Evolutionary conservation across 2,888 invertebrate genomes (phyloP), one percentile per base, ranked within the genome.

Genomic region (Peribatodes rhomboidaria): DNA sequence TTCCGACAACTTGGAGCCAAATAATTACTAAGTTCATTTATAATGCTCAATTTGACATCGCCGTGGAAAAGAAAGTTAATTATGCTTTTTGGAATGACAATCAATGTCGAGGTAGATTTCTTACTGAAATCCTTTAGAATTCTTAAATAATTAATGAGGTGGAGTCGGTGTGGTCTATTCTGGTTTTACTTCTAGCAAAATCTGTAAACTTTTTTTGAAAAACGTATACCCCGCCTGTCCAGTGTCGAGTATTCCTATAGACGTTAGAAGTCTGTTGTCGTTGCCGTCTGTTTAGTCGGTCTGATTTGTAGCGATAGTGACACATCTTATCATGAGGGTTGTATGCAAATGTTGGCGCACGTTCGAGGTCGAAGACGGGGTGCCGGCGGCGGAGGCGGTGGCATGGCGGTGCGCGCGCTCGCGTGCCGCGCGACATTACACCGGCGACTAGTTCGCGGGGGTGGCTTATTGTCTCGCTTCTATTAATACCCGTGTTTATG

Each of bases 381-480:
- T 78, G 84, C 82, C 80, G 81, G 56, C 78, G 77, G 74, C 76
- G 80, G 27, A 27, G 27, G 71, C 75, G 81, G 76, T n/a, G 44
- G 22, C 10, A 18, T 18, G 42, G 76, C 22, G 44, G 22, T 16
- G 42, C 42, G 42, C 42, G 78, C 76, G 80, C 74, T 92, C 84
- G 92, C 92, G 92, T 92, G 92, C 83, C 79, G 77, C 70, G 79
- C 76, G 78, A 86, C 89, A 91, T 91, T 92, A 90, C 85, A 80
- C 80, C 79, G 78, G 82, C 83, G 84, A 82, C 87, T 85, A 81
- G 84, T 83, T 85, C 82, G 81, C 81, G 81, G 81, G 87, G 90
- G 86, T 88, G 85, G 86, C 88, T 87, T 90, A 89, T 90, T 92
- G 90, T 92, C 91, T 91, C 86, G 87, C 84, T 82, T 88, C 90